Percentiles rank a stretch among this genome's conserved stretches.
Evolutionary conservation across 2,888 invertebrate genomes (phyloP).

Genomic region (Galerucella calmariensis): DNA sequence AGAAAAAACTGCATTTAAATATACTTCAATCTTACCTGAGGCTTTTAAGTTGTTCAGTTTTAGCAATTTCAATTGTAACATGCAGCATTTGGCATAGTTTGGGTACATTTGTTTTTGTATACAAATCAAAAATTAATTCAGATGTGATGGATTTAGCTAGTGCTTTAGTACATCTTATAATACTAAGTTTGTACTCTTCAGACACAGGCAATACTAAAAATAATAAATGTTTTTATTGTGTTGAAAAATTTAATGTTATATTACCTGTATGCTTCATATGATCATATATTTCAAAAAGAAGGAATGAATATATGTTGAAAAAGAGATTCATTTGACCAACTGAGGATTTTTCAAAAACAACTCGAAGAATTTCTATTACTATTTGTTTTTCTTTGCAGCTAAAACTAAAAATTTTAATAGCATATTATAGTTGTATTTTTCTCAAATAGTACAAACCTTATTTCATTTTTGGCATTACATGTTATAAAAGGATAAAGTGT

Average conservation of each 20-base stretch:
- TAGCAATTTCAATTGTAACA: constrained; percentile 73
- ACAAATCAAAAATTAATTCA: constrained; percentile 69
- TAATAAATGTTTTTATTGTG: constrained; percentile 1
- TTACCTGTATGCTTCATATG: constrained; percentile 67
- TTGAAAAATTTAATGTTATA: neutral
- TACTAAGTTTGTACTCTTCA: constrained; percentile 74
- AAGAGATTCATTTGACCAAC: constrained; percentile 68
- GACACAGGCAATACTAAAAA: constrained; percentile 69
- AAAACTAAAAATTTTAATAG: constrained; percentile 42
- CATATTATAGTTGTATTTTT: neutral
- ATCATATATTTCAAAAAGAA: constrained; percentile 70
- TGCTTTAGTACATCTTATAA: constrained; percentile 68
- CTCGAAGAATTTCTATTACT: constrained; percentile 67
- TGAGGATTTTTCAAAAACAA: constrained; percentile 66
- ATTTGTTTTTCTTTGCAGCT: constrained; percentile 65
- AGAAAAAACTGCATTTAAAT: neutral
- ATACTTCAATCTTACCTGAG: constrained; percentile 68
- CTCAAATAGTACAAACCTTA: constrained; percentile 41
- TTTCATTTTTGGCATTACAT: constrained; percentile 46
- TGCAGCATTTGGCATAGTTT: constrained; percentile 75
- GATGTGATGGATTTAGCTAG: constrained; percentile 67
- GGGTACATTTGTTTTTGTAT: constrained; percentile 69
- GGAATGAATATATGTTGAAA: constrained; percentile 68
- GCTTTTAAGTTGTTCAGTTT: constrained; percentile 72
- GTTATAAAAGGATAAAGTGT: constrained; percentile 53